A percentile compares a stretch with the other conserved stretches of the same genome.
Evolutionary conservation across 2,888 invertebrate species (phyloP).

Genomic region (Mantis religiosa): DNA sequence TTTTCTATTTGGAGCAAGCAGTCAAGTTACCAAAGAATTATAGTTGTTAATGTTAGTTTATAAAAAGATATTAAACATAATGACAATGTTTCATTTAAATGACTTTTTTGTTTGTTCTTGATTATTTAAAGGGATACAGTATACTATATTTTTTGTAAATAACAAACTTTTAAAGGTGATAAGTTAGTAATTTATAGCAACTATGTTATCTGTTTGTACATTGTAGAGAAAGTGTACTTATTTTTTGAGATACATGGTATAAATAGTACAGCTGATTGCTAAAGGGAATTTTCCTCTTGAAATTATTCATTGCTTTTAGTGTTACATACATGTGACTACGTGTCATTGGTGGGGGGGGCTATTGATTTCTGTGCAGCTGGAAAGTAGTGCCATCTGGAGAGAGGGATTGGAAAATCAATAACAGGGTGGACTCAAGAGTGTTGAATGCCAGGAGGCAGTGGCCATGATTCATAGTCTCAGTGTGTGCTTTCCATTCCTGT

Average conservation of each 20-base stretch:
- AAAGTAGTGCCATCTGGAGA: slow-evolving; percentile 19
- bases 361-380: slow-evolving; percentile 17
- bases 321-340: neutral
- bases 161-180: too few species aligned
- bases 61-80: too few species aligned
- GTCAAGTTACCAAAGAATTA: too few species aligned
- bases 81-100: too few species aligned
- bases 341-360: neutral
- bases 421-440: neutral
- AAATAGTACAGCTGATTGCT: neutral
- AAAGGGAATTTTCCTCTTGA: neutral
- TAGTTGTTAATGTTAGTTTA: too few species aligned
- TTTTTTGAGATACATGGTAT: neutral
- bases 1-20: too few species aligned
- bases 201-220: too few species aligned
- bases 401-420: slow-evolving; percentile 24
- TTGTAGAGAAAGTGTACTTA: too few species aligned
- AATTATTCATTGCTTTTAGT: neutral
- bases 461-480: neutral
- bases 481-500: neutral
- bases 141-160: too few species aligned
- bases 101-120: too few species aligned
- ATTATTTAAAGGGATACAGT: too few species aligned
- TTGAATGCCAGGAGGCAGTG: neutral
- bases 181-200: too few species aligned